Evolutionary conservation across 1,140 invertebrate genomes (phyloP), one percentile per base, ranked within the genome.

Genomic region (Himalopsyche phryganea): DNA sequence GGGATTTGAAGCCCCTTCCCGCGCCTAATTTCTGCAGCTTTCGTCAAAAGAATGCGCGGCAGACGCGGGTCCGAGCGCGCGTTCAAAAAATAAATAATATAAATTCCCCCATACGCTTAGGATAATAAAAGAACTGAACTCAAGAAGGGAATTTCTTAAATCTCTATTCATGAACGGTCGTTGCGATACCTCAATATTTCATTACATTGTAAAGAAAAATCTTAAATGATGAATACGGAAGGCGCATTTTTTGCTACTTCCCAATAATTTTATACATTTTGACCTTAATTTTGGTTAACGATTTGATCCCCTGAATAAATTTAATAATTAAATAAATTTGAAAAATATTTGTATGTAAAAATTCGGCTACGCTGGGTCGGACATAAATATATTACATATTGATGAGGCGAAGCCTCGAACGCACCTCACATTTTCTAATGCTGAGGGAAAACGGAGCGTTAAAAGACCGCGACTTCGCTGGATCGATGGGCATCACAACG

Each of bases 11-110:
- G n/a, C n/a, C 23, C 23, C 9, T 28, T 9, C 9, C 23, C 9
- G 23, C 9, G 9, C 23, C 9, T 28, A 32, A 50, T 63, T 58
- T 58, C 61, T 52, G 61, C 57, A 63, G 52, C 56, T 63, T 59
- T 63, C 32, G 35, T 47, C 40, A 41, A 32, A 19, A 38, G 40
- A 38, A 20, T 49, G 44, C 20, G 14, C 44, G 23, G 36, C 23
- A n/a, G 23, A 15, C 28, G 13, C 18, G 3, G 19, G 11, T 48
- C 19, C 9, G 20, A 48, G 20, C 20, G 40, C 13, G 13, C 40
- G 42, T 19, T 17, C 10, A 45, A 45, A 14, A 45, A 45, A 45
- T 17, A 19, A 20, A 45, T n/a, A n/a, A n/a, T n/a, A n/a, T n/a
- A n/a, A n/a, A n/a, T n/a, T n/a, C 32, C 1, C 14, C 11, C 28